These are phyloP conservation scores for Trissonchulus sp. DNA, from an alignment of 2,888 invertebrate species.

Conservation along the genomic window DNA sequence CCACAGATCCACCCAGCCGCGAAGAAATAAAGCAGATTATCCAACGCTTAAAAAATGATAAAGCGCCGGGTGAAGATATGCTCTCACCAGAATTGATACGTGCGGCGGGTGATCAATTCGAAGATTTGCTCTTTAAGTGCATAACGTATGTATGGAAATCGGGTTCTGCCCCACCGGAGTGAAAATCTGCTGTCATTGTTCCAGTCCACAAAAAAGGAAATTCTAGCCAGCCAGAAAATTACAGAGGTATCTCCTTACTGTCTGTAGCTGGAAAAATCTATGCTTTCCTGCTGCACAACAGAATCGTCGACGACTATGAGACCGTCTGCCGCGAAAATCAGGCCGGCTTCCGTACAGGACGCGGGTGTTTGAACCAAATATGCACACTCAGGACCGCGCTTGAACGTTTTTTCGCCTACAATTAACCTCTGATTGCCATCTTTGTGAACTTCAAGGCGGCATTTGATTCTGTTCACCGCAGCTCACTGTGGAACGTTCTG, in stretches of 20 bases:
- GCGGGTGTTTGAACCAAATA: slow-evolving; percentile 8
- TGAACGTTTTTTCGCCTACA: slow-evolving; percentile 4
- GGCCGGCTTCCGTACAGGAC: slow-evolving; percentile 19
- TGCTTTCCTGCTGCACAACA: slow-evolving; percentile 8
- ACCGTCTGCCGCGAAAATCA: not conserved
- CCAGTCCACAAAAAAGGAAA: slow-evolving; percentile 12
- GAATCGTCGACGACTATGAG: slow-evolving; percentile 9
- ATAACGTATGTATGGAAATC: not conserved
- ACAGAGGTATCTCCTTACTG: not conserved
- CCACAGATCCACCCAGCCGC: not conserved
- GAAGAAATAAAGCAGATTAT: not conserved
- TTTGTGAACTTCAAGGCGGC: slow-evolving; percentile 7
- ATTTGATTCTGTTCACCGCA: no score
- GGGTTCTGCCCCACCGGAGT: not conserved
- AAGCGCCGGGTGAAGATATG: not conserved
- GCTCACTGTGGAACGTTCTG: slow-evolving; percentile 7
- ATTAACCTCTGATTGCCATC: not conserved
- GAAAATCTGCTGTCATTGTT: not conserved
- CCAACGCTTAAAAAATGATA: not conserved
- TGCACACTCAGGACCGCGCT: not conserved
- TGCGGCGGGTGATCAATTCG: not conserved
- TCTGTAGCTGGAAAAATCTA: slow-evolving; percentile 11
- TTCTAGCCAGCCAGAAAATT: not conserved
- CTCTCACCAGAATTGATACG: not conserved
- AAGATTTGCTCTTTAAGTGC: not conserved